phyloP scores from a whole-genome alignment of 2,113 vertebrate species.

The Cephalophus harveyi region DNA sequence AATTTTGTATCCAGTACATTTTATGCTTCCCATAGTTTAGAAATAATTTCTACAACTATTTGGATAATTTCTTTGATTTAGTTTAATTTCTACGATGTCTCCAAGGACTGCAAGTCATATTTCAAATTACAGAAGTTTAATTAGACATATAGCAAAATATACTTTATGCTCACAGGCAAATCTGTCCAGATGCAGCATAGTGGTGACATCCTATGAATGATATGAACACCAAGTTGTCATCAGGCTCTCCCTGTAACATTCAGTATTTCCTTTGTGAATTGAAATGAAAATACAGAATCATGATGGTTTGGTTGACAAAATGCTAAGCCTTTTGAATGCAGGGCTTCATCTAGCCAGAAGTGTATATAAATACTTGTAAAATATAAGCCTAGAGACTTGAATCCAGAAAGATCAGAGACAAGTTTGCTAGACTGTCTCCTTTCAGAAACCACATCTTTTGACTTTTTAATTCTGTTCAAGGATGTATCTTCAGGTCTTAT shows the following conservation, averaged over 20 bases:
- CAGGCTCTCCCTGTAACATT: neutral
- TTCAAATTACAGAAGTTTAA: conserved; percentile 7
- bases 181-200: neutral
- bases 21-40: neutral
- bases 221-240: neutral
- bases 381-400: neutral
- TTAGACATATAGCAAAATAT: neutral
- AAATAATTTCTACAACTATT: neutral
- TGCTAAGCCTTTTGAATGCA: neutral
- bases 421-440: neutral
- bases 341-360: neutral
- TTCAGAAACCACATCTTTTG: neutral
- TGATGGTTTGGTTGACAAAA: neutral
- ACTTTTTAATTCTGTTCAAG: neutral
- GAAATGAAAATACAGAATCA: neutral
- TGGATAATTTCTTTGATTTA: neutral
- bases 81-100: neutral
- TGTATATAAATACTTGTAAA: neutral
- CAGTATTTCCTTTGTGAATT: neutral
- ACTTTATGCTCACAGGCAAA: neutral
- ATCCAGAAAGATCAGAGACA: neutral
- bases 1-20: neutral
- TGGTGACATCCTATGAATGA: neutral
- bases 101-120: neutral
- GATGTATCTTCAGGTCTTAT: neutral